Conservation (phyloP, 23 tunicate species). For the Diplosoma virens region DNA sequence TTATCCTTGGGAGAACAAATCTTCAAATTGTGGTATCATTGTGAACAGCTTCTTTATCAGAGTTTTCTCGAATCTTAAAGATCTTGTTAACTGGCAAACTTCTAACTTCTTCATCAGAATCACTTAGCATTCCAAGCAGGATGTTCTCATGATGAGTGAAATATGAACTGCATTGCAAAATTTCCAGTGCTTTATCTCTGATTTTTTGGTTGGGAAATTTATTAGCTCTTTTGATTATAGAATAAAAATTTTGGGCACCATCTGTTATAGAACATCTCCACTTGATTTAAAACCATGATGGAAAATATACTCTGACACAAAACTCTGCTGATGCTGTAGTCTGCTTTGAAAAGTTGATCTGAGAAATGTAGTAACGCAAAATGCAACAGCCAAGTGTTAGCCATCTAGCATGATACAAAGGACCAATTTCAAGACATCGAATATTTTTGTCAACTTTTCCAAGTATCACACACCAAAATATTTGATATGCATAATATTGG, state of each 20-base stretch:
- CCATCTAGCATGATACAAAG: slow-evolving; percentile 33
- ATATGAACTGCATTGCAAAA: slow-evolving; percentile 7
- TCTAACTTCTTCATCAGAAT: slow-evolving; percentile 8
- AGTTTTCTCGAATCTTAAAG: neutral
- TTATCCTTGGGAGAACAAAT: neutral
- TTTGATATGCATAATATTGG: slow-evolving; percentile 24
- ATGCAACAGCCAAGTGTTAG: slow-evolving; percentile 18
- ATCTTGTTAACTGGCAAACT: slow-evolving; percentile 1
- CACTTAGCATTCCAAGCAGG: slow-evolving; percentile 28
- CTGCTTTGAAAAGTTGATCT: neutral
- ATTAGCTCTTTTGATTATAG: neutral
- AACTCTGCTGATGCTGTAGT: slow-evolving; percentile 10
- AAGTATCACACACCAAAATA: slow-evolving; percentile 10
- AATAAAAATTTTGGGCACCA: slow-evolving; percentile 12
- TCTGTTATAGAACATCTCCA: neutral
- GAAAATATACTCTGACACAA: slow-evolving; percentile 22
- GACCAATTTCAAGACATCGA: slow-evolving; percentile 21
- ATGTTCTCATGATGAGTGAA: slow-evolving; percentile 46
- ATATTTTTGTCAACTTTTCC: slow-evolving; percentile 15
- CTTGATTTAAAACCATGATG: slow-evolving; percentile 25
- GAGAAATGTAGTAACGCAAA: slow-evolving; percentile 15
- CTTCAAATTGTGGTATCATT: neutral
- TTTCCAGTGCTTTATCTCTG: neutral
- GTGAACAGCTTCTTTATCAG: slow-evolving; percentile 1
- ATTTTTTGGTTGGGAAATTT: slow-evolving; percentile 12